Percentiles rank a stretch among this genome's conserved stretches.
Evolutionary conservation across 2,888 invertebrate species (phyloP).

Genomic region (Sarcophaga caerulescens): DNA sequence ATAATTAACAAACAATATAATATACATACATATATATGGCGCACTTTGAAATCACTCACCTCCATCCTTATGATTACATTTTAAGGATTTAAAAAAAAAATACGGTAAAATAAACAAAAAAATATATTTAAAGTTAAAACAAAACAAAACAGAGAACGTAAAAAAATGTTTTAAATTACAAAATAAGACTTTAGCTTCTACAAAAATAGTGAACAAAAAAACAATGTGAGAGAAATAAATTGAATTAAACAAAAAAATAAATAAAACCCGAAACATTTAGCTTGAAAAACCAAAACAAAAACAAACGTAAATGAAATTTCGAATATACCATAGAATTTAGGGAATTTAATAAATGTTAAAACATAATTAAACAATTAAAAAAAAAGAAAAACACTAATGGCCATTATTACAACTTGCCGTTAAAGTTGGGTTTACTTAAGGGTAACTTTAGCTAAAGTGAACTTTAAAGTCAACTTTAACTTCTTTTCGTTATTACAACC

Average conservation of each 20-base stretch:
- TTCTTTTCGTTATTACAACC: too few species aligned
- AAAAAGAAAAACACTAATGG: constrained; percentile 6
- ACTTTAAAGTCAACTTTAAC: too few species aligned
- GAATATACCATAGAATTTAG: constrained; percentile 63
- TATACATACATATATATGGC: constrained; percentile 49
- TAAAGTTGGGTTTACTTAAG: too few species aligned
- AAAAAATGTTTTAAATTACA: constrained; percentile 61
- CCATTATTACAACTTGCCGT: too few species aligned
- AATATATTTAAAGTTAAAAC: constrained; percentile 30
- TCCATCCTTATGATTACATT: constrained; percentile 75
- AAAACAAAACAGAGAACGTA: constrained; percentile 27
- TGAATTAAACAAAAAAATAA: background rate
- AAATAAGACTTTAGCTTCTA: constrained; percentile 63
- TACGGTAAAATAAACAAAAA: constrained; percentile 43
- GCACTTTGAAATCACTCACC: constrained; percentile 71
- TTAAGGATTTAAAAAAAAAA: constrained; percentile 70
- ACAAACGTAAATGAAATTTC: constrained; percentile 27
- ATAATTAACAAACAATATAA: constrained; percentile 58
- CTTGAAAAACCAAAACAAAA: constrained; percentile 23
- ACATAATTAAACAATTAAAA: constrained; percentile 8
- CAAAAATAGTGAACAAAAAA: constrained; percentile 29
- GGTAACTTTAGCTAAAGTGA: too few species aligned
- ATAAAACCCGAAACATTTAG: constrained; percentile 45
- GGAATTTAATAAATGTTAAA: constrained; percentile 66
- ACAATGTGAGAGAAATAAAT: background rate